These are phyloP conservation scores for Morone chrysops DNA, from an alignment of 2,113 vertebrate genomes.

Conservation along the genomic window DNA sequence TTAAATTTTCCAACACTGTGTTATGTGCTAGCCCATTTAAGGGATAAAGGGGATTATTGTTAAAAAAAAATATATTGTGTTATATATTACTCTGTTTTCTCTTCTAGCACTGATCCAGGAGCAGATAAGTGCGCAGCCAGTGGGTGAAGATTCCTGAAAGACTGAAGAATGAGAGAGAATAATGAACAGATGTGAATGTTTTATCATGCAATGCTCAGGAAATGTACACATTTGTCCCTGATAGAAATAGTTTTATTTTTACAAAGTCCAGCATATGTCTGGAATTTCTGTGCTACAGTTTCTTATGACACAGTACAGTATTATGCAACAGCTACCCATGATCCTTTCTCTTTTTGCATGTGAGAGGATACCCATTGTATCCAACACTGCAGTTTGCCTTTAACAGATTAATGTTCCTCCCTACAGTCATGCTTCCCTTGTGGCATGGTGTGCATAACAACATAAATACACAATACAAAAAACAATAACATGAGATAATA, in stretches of 20 bases:
- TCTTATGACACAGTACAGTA: background rate
- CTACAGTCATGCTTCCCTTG: background rate
- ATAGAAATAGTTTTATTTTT: background rate
- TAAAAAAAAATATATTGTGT: no score
- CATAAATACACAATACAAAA: background rate
- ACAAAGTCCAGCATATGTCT: background rate
- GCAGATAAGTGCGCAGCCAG: slow-evolving; percentile 64
- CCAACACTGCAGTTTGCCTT: background rate
- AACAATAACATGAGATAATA: background rate
- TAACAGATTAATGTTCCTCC: background rate
- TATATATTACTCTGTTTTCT: background rate
- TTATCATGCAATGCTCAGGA: background rate
- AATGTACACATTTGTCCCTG: background rate
- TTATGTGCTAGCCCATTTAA: no score
- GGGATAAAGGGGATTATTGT: no score
- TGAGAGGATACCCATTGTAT: background rate
- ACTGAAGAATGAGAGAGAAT: slow-evolving; percentile 13
- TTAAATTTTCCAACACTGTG: no score
- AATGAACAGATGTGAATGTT: slow-evolving; percentile 7
- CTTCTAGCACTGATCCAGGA: slow-evolving; percentile 85
- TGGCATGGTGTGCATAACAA: background rate
- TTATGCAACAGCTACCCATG: background rate
- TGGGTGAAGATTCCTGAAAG: slow-evolving; percentile 31
- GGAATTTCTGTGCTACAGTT: background rate
- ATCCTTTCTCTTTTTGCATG: background rate